Evolutionary conservation across 2,888 invertebrate genomes (phyloP), one percentile per base, ranked within the genome.

Genomic region (Colostygia pectinataria): DNA sequence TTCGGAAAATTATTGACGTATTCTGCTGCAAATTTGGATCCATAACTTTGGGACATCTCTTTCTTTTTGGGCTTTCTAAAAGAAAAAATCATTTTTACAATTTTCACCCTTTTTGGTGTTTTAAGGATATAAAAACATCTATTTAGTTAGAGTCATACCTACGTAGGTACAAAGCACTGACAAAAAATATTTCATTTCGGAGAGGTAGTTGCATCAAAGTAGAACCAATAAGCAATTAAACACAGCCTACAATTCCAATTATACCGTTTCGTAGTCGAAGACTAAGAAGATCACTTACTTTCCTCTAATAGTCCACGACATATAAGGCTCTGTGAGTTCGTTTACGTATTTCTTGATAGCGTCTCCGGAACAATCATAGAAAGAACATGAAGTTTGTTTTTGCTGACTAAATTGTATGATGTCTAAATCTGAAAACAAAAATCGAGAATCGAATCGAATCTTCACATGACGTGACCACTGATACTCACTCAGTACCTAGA

Each of bases 221-320:
- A n/a, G n/a, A n/a, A n/a, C n/a, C n/a, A n/a, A n/a, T n/a, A n/a
- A n/a, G n/a, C n/a, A n/a, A n/a, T n/a, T n/a, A n/a, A n/a, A n/a
- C n/a, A n/a, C n/a, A n/a, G n/a, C n/a, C n/a, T n/a, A n/a, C n/a
- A n/a, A n/a, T n/a, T n/a, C n/a, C n/a, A n/a, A n/a, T 9, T 29
- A 12, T 12, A 13, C 29, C 29, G 29, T 29, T 25, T n/a, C n/a
- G 25, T 1, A 9, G 18, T 4, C 4, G 18, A 18, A 18, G 18
- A 3, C 2, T 3, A 18, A 18, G 18, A 2, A 4, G 4, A 4
- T 3, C 4, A 46, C 86, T 77, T 64, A 88, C 88, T 82, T 83
- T 53, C 75, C 80, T 68, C 75, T 84, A 36, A 68, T 70, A 55
- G 74, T 79, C 79, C 83, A 81, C 65, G 86, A 84, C 83, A 87